These are phyloP conservation scores for Drosophila athabasca DNA, from an alignment of 1,140 invertebrate species.

Conservation along the genomic window DNA sequence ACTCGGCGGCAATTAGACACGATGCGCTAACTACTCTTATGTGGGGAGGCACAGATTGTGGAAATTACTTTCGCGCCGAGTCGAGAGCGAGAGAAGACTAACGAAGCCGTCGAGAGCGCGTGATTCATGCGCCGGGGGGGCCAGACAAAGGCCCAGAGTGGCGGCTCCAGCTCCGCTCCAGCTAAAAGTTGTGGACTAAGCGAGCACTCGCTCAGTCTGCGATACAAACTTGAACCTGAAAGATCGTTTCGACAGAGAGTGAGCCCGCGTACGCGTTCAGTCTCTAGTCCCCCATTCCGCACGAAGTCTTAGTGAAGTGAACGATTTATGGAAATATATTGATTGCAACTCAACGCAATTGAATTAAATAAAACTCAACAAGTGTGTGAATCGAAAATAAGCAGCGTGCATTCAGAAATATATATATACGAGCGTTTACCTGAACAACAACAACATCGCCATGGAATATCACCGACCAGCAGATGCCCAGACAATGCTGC, in stretches of 20 bases:
- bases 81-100: constrained; percentile 10
- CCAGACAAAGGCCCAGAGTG: constrained; percentile 15
- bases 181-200: constrained; percentile 48
- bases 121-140: constrained; percentile 54
- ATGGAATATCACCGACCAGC: constrained; percentile 15
- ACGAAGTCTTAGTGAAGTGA: constrained; percentile 50
- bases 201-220: constrained; percentile 63
- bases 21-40: constrained; percentile 42
- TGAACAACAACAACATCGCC: constrained; percentile 2
- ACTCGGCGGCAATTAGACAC: constrained; percentile 50
- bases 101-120: constrained; percentile 14
- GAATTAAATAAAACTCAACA: constrained; percentile 13
- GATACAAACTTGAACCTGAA: constrained; percentile 67
- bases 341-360: constrained; percentile 36
- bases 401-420: constrained; percentile 13
- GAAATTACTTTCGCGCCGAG: constrained; percentile 50
- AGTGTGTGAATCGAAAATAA: constrained; percentile 59
- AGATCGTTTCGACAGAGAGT: constrained; percentile 58
- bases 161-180: constrained; percentile 30
- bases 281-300: constrained; percentile 18
- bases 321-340: constrained; percentile 63
- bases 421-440: constrained; percentile 5
- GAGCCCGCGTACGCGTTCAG: not conserved
- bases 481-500: constrained; percentile 47
- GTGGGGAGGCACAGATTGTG: constrained; percentile 16